phyloP scores from a whole-genome alignment of 2,797 vertebrate species.

The Apogon talboti region DNA sequence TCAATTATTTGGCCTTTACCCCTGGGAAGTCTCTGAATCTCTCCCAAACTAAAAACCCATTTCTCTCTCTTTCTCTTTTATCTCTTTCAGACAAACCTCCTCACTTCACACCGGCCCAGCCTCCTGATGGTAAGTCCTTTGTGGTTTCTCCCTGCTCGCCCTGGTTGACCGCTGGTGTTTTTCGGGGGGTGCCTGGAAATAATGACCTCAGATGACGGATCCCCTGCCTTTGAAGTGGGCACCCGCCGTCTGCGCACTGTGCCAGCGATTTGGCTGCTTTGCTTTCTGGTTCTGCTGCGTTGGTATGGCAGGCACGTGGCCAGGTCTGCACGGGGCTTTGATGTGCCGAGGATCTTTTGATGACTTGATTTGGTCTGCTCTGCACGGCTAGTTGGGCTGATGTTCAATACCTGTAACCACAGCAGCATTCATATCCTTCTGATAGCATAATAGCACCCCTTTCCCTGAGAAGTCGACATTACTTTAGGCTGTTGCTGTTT shows the following conservation, averaged over 20 bases:
- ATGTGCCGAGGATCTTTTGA: conserved; percentile 75
- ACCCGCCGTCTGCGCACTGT: conserved; percentile 24
- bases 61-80: conserved; percentile 67
- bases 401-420: conserved; percentile 63
- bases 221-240: conserved; percentile 72
- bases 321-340: conserved; percentile 55
- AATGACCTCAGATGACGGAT: conserved; percentile 59
- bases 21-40: conserved; percentile 65
- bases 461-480: conserved; percentile 20
- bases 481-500: conserved; percentile 21
- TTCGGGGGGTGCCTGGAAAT: conserved; percentile 42
- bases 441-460: conserved; percentile 47
- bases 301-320: conserved; percentile 62
- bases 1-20: conserved; percentile 68
- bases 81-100: conserved; percentile 87
- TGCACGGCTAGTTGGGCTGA: conserved; percentile 50
- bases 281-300: conserved; percentile 44
- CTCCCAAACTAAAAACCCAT: conserved; percentile 72
- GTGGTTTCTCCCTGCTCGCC: conserved; percentile 50
- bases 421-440: conserved; percentile 52
- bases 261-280: conserved; percentile 29
- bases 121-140: conserved; percentile 86
- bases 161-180: conserved; percentile 49
- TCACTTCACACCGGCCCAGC: conserved; percentile 81
- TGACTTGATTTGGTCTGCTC: conserved; percentile 79